Evolutionary conservation across 2,797 vertebrate species (phyloP).

Genomic region (Pseudopleuronectes americanus): DNA sequence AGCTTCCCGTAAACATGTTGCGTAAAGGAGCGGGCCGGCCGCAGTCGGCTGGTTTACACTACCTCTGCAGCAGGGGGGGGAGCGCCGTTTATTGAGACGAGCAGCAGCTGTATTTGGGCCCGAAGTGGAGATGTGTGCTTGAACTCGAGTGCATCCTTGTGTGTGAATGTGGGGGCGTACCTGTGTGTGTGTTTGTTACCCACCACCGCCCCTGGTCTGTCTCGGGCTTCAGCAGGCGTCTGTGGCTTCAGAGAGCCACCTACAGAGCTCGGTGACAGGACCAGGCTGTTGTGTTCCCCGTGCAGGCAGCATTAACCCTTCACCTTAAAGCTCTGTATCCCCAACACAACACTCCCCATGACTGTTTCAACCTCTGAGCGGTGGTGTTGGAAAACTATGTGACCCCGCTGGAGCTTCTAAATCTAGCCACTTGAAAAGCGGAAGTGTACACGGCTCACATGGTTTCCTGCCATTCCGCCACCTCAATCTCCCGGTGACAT

Average conservation of each 20-base stretch:
- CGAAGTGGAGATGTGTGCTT: constrained; percentile 62
- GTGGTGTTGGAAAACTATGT: constrained; percentile 60
- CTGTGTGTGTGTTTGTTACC: constrained; percentile 51
- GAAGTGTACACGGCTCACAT: constrained; percentile 27
- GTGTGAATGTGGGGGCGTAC: constrained; percentile 31
- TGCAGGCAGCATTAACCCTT: constrained; percentile 58
- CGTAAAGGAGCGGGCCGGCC: constrained; percentile 58
- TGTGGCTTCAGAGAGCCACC: constrained; percentile 65
- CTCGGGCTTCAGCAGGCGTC: constrained; percentile 67
- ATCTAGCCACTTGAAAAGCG: constrained; percentile 55
- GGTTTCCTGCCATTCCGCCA: constrained; percentile 66
- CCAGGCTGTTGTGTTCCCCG: constrained; percentile 45
- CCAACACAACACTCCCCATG: constrained; percentile 20
- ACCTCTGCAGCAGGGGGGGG: constrained; percentile 63
- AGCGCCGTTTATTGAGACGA: constrained; percentile 78
- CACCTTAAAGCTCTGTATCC: constrained; percentile 48
- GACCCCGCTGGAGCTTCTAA: constrained; percentile 34
- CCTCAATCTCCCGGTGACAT: constrained; percentile 65
- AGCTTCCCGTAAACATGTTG: constrained; percentile 73
- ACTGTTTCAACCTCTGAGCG: constrained; percentile 43
- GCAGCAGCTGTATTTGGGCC: constrained; percentile 84
- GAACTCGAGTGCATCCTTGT: constrained; percentile 26
- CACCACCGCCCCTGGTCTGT: constrained; percentile 32
- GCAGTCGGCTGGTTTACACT: constrained; percentile 73
- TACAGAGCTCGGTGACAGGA: constrained; percentile 69